Evolutionary conservation across 2,113 vertebrate genomes (phyloP), one percentile per base, ranked within the genome.

Genomic region (Clarias magur): DNA sequence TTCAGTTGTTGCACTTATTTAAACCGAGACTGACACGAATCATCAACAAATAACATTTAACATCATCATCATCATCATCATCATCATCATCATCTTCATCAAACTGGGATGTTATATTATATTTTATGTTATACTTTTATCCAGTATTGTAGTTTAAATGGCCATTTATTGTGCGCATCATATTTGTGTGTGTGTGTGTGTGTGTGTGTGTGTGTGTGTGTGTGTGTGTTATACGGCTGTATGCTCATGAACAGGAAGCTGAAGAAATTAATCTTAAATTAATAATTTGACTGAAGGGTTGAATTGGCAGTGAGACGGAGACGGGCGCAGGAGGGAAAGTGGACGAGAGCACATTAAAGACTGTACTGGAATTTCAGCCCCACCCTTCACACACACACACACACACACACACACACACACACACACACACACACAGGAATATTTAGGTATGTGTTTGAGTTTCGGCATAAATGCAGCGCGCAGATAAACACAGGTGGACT

Each of bases 401-500:
- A 5, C 15, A 5, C 27, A 16, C 27, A 6, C 27, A 16, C 16
- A 38, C 68, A 38, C 68, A 72, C 68, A 72, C 72, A 73, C 72
- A 48, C 72, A 75, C 72, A 68, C 65, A 68, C 65, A 68, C 12
- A 30, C 67, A 70, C 30, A 75, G 79, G 30, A 60, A 59, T 80
- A 62, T 65, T 42, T 23, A 48, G 59, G 25, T 82, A 23, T 65
- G 13, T 67, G 80, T 82, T 53, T 82, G 23, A 82, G 62, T 48
- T 65, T 67, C 6, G 4, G 13, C 62, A 82, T 12, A 68, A 53
- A 30, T 67, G 25, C 9, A 65, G 79, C 79, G 3, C 27, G 34
- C 17, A 60, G 38, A 68, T 83, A 83, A 83, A 83, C 63, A 83
- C 63, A 83, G 63, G 38, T 83, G 81, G 38, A 68, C 60, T 4